Conservation (phyloP, 2,113 vertebrate genomes). For the Pandion haliaetus region DNA sequence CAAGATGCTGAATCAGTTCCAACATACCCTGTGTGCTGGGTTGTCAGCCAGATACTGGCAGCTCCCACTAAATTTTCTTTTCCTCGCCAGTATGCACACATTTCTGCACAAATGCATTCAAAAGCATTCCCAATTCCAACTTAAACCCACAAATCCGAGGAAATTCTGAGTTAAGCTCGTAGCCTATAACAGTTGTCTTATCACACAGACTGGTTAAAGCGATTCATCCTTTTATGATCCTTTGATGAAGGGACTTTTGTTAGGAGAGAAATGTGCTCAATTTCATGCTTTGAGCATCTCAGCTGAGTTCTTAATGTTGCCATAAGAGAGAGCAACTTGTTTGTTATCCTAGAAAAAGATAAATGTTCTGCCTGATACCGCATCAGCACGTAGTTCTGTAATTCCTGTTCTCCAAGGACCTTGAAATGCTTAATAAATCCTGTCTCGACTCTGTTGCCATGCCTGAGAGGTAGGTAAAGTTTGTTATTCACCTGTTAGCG, state of each 20-base stretch:
- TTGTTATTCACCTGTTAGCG: background rate
- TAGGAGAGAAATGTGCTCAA: background rate
- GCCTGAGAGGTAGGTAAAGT: background rate
- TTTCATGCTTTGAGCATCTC: background rate
- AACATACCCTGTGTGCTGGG: background rate
- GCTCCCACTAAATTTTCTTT: constrained; percentile 4
- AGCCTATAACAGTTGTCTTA: background rate
- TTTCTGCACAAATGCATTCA: background rate
- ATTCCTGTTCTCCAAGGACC: background rate
- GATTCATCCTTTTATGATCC: background rate
- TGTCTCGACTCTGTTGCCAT: background rate
- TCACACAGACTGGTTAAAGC: background rate
- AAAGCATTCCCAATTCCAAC: background rate
- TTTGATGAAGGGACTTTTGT: background rate
- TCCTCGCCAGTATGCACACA: background rate
- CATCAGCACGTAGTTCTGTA: background rate
- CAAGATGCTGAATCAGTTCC: constrained; percentile 32
- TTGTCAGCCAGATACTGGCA: constrained; percentile 54
- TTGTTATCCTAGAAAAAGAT: background rate
- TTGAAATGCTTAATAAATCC: background rate
- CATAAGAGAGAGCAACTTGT: background rate
- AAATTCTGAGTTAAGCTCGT: constrained; percentile 24
- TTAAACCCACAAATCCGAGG: background rate
- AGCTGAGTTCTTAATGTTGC: background rate
- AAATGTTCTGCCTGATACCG: background rate